Conservation (phyloP, 92 coral and sea anemone species). For the Palythoa grandis region DNA sequence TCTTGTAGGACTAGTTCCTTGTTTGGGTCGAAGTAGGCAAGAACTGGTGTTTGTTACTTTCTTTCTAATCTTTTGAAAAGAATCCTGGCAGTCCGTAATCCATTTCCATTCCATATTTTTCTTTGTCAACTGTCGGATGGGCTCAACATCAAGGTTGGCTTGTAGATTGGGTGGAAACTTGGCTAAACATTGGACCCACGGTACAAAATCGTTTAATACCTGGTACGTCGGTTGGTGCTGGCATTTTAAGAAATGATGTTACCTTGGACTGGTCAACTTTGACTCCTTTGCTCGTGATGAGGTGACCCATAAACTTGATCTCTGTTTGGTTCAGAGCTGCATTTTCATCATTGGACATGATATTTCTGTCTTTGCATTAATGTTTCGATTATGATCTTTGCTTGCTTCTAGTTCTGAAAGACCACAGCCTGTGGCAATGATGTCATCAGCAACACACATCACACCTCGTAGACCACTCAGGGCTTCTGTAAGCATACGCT, state of each 20-base stretch:
- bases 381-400: constrained; percentile 32
- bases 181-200: constrained; percentile 20
- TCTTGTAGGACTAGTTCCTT: not conserved
- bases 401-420: constrained; percentile 36
- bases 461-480: constrained; percentile 57
- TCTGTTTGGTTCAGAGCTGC: constrained; percentile 32
- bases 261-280: constrained; percentile 47
- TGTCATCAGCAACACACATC: constrained; percentile 10
- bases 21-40: not conserved
- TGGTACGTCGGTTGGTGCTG: constrained; percentile 21
- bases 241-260: constrained; percentile 35
- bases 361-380: not conserved
- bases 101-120: constrained; percentile 28
- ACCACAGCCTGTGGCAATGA: constrained; percentile 44
- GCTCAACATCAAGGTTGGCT: constrained; percentile 12
- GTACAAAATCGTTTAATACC: constrained; percentile 17
- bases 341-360: not conserved
- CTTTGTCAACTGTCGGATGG: constrained; percentile 14
- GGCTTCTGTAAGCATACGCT: constrained; percentile 43
- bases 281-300: constrained; percentile 54
- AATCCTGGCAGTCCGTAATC: constrained; percentile 40
- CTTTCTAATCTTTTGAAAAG: constrained; percentile 45
- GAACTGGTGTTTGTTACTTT: constrained; percentile 16
- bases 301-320: constrained; percentile 46
- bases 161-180: constrained; percentile 25